Evolutionary conservation across 1,140 invertebrate species (phyloP), one percentile per base, ranked within the genome.

Genomic region (Whitmania pigra): DNA sequence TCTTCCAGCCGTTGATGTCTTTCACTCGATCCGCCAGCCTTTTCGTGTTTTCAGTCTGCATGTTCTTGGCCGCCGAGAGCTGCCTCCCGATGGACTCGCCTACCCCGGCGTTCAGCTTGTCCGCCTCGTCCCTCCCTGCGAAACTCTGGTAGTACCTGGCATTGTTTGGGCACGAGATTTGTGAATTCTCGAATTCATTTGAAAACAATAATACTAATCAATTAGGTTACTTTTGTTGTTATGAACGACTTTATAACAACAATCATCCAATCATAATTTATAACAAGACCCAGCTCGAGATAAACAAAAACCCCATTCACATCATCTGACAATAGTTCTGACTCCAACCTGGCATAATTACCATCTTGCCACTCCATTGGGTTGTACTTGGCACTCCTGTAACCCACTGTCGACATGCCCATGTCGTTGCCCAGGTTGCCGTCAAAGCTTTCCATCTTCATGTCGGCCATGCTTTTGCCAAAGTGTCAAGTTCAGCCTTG

Each of bases 1-100:
- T 78, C 75, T 83, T 83, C 82, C 82, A 83, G 75, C 82, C 82
- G 63, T 81, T 78, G 68, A 82, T 80, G 74, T 82, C 81, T 53
- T 82, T 77, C 73, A 81, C 77, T 69, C 81, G 75, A 72, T 82
- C 80, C 17, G 76, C 77, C 22, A 83, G 74, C 72, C 80, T 79
- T 75, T 82, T 82, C 11, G 81, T 83, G 13, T 78, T 78, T 36
- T 80, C 79, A 49, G 77, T 74, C 75, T 82, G 81, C 67, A 77
- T 80, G 76, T 79, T 78, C 73, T 80, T 78, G 53, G 79, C 78
- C 9, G 43, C 15, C 43, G 43, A 11, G 43, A 49, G 43, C 43
- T 17, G 43, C 18, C 76, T 78, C 18, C 76, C 75, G 57, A 79
- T 77, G 18, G 79, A 78, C 25, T 75, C 72, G 17, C 74, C 74